Evolutionary conservation across 2,888 invertebrate species (phyloP), one percentile per base, ranked within the genome.

Genomic region (Julus scanicus): DNA sequence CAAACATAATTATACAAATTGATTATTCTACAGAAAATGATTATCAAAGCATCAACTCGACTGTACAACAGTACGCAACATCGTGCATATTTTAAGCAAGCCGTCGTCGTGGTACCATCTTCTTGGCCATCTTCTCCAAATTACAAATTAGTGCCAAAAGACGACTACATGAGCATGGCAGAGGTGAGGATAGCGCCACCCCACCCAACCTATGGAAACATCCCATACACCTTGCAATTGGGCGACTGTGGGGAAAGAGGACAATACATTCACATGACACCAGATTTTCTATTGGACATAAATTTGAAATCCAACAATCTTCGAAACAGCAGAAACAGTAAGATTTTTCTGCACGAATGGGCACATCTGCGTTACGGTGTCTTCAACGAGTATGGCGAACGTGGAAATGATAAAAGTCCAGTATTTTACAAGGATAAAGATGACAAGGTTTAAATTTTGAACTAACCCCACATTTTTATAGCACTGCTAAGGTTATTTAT

Each of bases 311-410:
- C 80, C 29, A 37, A 80, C 37, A 37, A 80, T 13, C 80, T 9
- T 15, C 80, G 80, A 80, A 80, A 39, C 4, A 49, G 49, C 49
- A 49, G 85, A 44, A 44, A 48, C 83, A 92, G 92, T 53, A 93
- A 94, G 88, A 92, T 93, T 15, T 91, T 95, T 57, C 93, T 94
- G 0, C 94, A 94, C 90, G 94, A 95, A 90, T 95, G 95, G 93
- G 94, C 94, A 5, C 95, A 94, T 92, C 94, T 94, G 90, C 93
- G 95, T 0, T 95, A 95, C 92, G 95, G 95, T 2, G 94, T 95
- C 5, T 95, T 95, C 91, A 95, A 95, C 90, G 95, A 95, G 91
- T 93, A 94, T 89, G 95, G 95, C 0, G 94, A 93, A 90, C 91
- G 92, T 83, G 93, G 93, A 85, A 94, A 95, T 91, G 93, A 93